Evolutionary conservation across 1,140 invertebrate species (phyloP), one percentile per base, ranked within the genome.

Genomic region (Homarus americanus): DNA sequence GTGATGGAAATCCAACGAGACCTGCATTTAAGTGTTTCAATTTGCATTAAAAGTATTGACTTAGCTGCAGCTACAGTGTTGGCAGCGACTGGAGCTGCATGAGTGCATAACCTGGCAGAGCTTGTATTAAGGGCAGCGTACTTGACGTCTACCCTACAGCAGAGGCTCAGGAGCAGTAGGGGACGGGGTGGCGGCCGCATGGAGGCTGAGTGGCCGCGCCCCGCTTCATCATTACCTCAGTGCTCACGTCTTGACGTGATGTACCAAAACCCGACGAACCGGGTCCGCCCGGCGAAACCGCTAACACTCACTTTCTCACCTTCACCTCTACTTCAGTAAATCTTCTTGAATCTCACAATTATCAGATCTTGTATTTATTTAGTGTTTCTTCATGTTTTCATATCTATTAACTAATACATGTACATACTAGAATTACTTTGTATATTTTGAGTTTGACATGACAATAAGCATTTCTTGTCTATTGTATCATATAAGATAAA

Each of bases 401-500:
- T 84, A 69, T 49, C 58, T 79, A 75, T 66, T 87, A 78, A 79
- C 58, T 69, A 73, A 73, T 85, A 12, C 12, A 24, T 87, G 63
- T 87, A 78, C 7, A 87, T 79, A n/a, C n/a, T n/a, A 78, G 34
- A 34, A 58, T 87, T 87, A 20, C 32, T 87, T 2, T 79, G 76
- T 87, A 87, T 87, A 66, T 87, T 79, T 87, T 78, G 84, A 87
- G 84, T 87, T 63, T 58, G 44, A 87, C 84, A 78, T 87, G 84
- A 87, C 84, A 87, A 83, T n/a, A 76, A 76, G 9, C 32, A 44
- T 63, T 82, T 86, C 41, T 86, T 87, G 72, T 87, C 73, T 87
- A 53, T 78, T 87, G 72, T 87, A 76, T 87, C 41, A 87, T 63
- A 73, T 63, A 87, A 58, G 84, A 87, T 87, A 87, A 58, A 87